phyloP scores from a whole-genome alignment of 2,888 invertebrate species.

The Nebria salina region DNA sequence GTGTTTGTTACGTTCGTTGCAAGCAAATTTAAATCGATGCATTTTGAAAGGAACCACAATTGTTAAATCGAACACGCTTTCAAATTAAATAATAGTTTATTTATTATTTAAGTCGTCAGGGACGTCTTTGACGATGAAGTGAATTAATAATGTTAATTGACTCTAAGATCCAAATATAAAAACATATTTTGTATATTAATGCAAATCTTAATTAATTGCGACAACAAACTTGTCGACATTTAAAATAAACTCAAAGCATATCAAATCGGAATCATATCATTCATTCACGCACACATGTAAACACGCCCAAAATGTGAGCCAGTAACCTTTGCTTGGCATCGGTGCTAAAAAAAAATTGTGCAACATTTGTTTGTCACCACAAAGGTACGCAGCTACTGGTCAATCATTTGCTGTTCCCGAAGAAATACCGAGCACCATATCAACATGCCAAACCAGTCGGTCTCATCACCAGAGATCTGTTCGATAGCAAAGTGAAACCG shows the following conservation, averaged over 20 bases:
- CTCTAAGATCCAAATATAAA: too few species aligned
- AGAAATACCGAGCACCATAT: conserved; percentile 55
- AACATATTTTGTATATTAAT: background rate
- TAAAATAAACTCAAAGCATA: background rate
- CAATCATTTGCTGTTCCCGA: conserved; percentile 55
- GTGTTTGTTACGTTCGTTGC: background rate
- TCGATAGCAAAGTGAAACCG: conserved; percentile 48
- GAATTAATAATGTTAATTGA: too few species aligned
- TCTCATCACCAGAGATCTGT: conserved; percentile 56
- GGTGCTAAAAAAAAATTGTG: conserved; percentile 4
- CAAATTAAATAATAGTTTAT: background rate
- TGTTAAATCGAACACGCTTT: background rate
- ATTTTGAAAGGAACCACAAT: background rate
- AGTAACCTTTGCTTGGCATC: conserved; percentile 48
- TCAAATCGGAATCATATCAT: background rate
- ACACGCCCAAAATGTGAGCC: conserved; percentile 46
- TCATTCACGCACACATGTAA: conserved; percentile 7
- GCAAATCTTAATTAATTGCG: background rate
- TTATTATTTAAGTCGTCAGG: too few species aligned
- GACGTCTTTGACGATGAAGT: too few species aligned
- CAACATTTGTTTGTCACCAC: conserved; percentile 7
- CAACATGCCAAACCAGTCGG: conserved; percentile 56
- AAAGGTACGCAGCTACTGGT: conserved; percentile 50
- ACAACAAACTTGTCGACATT: conserved; percentile 1
- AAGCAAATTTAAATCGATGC: background rate